These are phyloP conservation scores for Sipunculus nudus DNA, from an alignment of 2,888 invertebrate genomes.

Conservation along the genomic window DNA sequence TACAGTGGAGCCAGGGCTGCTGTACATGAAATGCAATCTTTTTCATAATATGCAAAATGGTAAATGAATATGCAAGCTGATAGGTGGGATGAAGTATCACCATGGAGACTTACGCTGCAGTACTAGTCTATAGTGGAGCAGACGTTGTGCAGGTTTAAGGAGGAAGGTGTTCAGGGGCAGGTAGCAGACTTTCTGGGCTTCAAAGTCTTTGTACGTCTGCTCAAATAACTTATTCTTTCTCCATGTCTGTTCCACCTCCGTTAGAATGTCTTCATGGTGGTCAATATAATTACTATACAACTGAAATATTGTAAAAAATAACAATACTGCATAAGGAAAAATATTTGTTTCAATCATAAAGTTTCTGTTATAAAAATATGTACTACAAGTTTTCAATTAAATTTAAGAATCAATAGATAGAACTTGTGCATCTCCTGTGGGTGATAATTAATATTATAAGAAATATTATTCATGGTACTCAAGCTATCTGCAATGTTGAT, in stretches of 20 bases:
- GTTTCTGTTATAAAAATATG: too few relatives aligned
- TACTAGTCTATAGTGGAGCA: constrained; percentile 83
- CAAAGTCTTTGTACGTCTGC: constrained; percentile 79
- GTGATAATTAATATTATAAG: too few relatives aligned
- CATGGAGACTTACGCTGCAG: constrained; percentile 75
- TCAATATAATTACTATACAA: constrained; percentile 71
- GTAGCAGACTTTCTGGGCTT: constrained; percentile 83
- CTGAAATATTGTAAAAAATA: constrained; percentile 46
- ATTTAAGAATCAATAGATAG: too few relatives aligned
- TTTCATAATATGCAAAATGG: neutral
- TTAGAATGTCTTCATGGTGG: constrained; percentile 79
- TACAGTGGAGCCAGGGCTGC: too few relatives aligned
- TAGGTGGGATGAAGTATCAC: neutral
- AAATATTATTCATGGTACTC: too few relatives aligned
- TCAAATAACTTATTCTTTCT: constrained; percentile 77
- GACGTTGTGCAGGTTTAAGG: constrained; percentile 82
- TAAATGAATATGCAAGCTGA: neutral
- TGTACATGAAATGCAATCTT: too few relatives aligned
- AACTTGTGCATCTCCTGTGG: too few relatives aligned
- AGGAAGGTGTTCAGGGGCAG: constrained; percentile 85
- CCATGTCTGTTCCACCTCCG: constrained; percentile 81
- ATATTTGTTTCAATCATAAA: too few relatives aligned
- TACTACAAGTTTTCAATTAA: too few relatives aligned
- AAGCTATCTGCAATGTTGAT: too few relatives aligned
- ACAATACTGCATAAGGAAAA: neutral